Base-by-base conservation (phyloP, 2,797 vertebrate species). In the Atherinosoma microstoma region DNA sequence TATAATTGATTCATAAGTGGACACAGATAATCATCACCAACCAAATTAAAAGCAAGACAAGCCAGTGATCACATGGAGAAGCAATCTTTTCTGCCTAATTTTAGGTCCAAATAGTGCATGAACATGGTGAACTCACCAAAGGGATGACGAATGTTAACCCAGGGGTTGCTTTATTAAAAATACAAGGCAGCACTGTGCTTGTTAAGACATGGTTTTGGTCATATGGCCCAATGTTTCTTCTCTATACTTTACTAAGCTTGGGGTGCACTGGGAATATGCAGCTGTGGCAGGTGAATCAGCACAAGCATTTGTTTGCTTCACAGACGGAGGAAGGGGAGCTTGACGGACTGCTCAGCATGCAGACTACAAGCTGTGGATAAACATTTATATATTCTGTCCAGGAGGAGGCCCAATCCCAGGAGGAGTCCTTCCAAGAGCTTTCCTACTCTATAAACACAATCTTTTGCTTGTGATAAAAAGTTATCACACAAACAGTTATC, bases 1-100 rank as follows among this genome's bases (percentile, higher is more conserved):
- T 71, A 56, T 87, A 88, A 89, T 85, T 88, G 84, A 91, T 90
- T 90, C 79, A 83, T 79, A 86, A 85, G 87, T 90, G 84, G 88
- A 89, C 71, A 79, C 69, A 75, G 75, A 84, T 80, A 91, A 91
- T 93, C 89, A 93, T 85, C 85, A 85, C 64, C 75, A 83, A 65
- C 58, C 73, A 78, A 91, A 92, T 92, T 89, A 91, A 82, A 86
- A 70, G 64, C n/a, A 51, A 84, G 76, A 80, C 74, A 85, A 92
- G 90, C 79, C 91, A 84, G 82, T 64, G 64, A 80, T 89, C 75
- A 84, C 57, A 62, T 38, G 67, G 62, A 78, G 81, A 72, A 51
- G 64, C 66, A 35, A 70, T 45, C 36, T 24, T 79, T 86, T 83
- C 67, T 67, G 62, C 80, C 73, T 84, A 42, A 68, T 84, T 82